Percentiles rank a stretch among this genome's conserved stretches.
Conservation (phyloP, 2,113 vertebrate genomes). For the Serranochromis macrocephalus region DNA sequence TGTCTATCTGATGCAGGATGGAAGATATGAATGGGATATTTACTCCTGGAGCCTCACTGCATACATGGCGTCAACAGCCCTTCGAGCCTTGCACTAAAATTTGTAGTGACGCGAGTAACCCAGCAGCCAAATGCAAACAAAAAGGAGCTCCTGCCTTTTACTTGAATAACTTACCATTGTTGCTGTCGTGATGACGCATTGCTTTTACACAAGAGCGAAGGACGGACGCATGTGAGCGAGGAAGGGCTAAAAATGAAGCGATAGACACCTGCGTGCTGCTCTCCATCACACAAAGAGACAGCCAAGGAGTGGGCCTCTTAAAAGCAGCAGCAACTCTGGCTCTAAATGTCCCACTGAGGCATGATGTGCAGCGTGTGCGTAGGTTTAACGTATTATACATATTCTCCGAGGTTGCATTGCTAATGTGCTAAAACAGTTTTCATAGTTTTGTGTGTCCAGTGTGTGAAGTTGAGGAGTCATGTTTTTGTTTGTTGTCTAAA, state of each 20-base stretch:
- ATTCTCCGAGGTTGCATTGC: not conserved
- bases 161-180: not conserved
- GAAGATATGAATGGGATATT: not conserved
- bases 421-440: not conserved
- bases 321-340: not conserved
- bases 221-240: fast-evolving
- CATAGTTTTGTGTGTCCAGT: not conserved
- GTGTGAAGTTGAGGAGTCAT: not conserved
- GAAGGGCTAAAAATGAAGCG: not conserved
- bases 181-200: not conserved
- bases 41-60: not conserved
- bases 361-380: not conserved
- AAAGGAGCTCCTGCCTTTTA: not conserved
- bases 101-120: not conserved
- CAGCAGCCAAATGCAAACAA: not conserved
- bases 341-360: not conserved
- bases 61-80: not conserved
- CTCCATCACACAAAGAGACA: not conserved
- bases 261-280: not conserved
- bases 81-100: not conserved
- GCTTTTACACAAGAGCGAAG: not conserved
- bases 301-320: not conserved
- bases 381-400: not conserved
- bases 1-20: not conserved
- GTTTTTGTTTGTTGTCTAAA: not conserved